These are phyloP conservation scores for Drosophila suboccidentalis DNA, from an alignment of 2,888 invertebrate species.

Conservation along the genomic window DNA sequence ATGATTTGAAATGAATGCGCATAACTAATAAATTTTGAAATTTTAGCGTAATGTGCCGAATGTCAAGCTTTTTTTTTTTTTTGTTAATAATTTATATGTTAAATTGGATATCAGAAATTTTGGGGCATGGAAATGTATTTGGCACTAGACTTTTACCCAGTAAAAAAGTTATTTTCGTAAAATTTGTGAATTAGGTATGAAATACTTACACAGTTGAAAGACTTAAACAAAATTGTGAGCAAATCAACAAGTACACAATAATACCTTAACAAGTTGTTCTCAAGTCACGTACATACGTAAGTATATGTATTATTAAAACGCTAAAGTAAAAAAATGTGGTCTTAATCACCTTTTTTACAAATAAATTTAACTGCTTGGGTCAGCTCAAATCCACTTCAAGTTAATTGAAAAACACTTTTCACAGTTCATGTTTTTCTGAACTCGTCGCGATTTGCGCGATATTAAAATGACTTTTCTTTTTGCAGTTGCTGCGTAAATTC, in stretches of 20 bases:
- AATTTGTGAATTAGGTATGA: too few relatives aligned
- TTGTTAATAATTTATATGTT: too few relatives aligned
- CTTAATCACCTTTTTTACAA: neutral
- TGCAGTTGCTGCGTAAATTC: neutral
- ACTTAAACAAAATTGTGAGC: neutral
- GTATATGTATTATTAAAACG: neutral
- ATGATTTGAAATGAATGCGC: slow-evolving; percentile 28
- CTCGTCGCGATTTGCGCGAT: slow-evolving; percentile 1
- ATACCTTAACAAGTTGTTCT: neutral
- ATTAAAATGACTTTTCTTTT: neutral
- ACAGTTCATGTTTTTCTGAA: neutral
- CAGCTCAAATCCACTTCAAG: neutral
- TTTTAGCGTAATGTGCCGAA: too few relatives aligned
- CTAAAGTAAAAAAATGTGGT: neutral
- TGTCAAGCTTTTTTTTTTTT: too few relatives aligned
- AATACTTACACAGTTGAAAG: neutral
- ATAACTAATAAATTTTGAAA: slow-evolving; percentile 6
- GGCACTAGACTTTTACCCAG: too few relatives aligned
- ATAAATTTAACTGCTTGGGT: neutral
- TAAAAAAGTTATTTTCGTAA: too few relatives aligned
- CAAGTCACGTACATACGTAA: neutral
- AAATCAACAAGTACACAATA: neutral
- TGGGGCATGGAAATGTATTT: too few relatives aligned
- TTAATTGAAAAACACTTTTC: neutral
- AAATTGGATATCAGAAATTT: too few relatives aligned